These are phyloP conservation scores for Asobara japonica DNA, from an alignment of 1,140 invertebrate species.

Conservation along the genomic window DNA sequence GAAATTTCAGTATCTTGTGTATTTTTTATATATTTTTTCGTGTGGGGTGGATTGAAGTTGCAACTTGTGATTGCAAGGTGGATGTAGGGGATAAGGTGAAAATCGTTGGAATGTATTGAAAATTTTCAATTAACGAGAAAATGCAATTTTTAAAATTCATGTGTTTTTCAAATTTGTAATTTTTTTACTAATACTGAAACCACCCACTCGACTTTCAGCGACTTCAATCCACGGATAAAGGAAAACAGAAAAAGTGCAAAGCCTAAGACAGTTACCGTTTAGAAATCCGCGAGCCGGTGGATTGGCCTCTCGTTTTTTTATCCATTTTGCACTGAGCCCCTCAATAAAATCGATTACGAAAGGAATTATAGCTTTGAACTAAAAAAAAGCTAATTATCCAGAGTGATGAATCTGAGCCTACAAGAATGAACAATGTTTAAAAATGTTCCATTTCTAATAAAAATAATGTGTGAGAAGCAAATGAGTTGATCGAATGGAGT, in stretches of 20 bases:
- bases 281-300: not conserved
- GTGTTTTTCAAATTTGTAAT: too few species aligned
- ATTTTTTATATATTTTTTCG: too few species aligned
- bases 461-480: not conserved
- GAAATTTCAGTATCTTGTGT: too few species aligned
- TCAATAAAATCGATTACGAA: not conserved
- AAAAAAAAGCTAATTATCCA: not conserved
- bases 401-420: constrained; percentile 12
- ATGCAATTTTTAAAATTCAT: too few species aligned
- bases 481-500: not conserved
- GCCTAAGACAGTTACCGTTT: not conserved
- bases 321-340: constrained; percentile 6
- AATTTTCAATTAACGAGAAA: too few species aligned
- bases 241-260: not conserved
- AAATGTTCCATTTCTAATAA: not conserved
- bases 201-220: too few species aligned
- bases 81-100: too few species aligned
- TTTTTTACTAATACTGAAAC: too few species aligned
- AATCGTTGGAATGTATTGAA: too few species aligned
- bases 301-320: constrained; percentile 5
- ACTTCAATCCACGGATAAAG: not conserved
- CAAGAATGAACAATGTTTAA: not conserved
- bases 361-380: not conserved
- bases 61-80: too few species aligned
- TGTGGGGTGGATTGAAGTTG: too few species aligned